Conservation (phyloP, 2,113 vertebrate species). For the Gallinago paraguaiae region DNA sequence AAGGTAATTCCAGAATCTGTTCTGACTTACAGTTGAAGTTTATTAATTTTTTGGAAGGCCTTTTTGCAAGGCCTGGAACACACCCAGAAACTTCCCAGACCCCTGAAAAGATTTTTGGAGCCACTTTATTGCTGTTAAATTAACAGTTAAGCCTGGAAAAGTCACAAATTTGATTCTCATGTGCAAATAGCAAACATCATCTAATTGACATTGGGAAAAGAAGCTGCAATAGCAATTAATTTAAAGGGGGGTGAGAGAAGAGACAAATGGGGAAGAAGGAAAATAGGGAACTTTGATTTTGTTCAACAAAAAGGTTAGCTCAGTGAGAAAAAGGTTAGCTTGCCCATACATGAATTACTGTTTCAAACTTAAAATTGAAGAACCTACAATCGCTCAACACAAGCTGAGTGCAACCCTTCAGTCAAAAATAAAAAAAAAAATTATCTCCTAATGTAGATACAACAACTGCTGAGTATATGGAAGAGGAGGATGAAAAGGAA, state of each 20-base stretch:
- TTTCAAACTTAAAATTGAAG: neutral
- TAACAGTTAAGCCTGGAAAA: neutral
- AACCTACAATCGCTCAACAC: neutral
- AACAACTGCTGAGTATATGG: neutral
- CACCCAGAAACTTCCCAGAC: neutral
- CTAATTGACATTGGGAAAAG: neutral
- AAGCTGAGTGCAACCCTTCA: neutral
- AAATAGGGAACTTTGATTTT: constrained; percentile 7
- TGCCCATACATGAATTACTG: neutral
- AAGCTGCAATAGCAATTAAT: neutral
- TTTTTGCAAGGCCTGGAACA: neutral
- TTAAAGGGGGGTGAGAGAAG: neutral
- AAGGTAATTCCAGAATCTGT: neutral
- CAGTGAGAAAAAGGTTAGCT: neutral
- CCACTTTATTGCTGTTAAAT: neutral
- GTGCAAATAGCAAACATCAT: neutral
- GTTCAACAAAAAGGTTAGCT: neutral
- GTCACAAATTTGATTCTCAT: neutral
- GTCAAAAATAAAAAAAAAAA: neutral
- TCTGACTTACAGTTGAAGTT: neutral
- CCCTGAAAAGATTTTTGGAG: neutral
- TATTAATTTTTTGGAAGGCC: neutral
- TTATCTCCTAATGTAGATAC: neutral
- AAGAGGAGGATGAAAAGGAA: neutral
- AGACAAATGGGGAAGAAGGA: neutral